Evolutionary conservation across 2,113 vertebrate genomes (phyloP).

Genomic region (Phaethornis superciliosus): DNA sequence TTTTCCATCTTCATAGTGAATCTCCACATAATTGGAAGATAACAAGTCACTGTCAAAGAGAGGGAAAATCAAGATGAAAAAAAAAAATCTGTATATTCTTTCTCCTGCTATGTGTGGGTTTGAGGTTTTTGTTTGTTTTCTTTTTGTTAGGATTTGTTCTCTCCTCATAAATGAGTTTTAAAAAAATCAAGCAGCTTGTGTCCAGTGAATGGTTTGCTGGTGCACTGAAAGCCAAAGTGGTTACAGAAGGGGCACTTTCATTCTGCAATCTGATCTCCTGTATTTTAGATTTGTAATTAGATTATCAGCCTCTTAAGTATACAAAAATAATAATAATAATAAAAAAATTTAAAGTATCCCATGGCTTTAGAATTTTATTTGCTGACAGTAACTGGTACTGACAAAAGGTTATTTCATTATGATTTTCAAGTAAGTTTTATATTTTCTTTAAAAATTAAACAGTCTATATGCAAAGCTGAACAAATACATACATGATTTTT

Average conservation of each 20-base stretch:
- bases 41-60: slow-evolving; percentile 87
- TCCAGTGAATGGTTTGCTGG: neutral
- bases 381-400: neutral
- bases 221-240: neutral
- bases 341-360: neutral
- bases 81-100: neutral
- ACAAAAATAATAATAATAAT: too few relatives aligned
- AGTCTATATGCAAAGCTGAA: neutral
- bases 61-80: neutral
- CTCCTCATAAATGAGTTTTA: neutral
- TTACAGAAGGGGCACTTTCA: neutral
- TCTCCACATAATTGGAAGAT: slow-evolving; percentile 95
- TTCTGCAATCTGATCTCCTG: neutral
- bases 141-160: neutral
- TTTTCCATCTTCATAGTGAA: slow-evolving; percentile 91
- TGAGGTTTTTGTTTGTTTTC: rapidly evolving
- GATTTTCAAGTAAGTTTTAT: neutral
- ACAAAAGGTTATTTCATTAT: neutral
- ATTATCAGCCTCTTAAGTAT: neutral
- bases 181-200: neutral
- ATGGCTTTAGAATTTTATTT: neutral
- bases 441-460: neutral
- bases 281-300: neutral
- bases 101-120: neutral
- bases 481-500: neutral